Conservation (phyloP, 1,140 invertebrate species). For the Tenebrio molitor region DNA sequence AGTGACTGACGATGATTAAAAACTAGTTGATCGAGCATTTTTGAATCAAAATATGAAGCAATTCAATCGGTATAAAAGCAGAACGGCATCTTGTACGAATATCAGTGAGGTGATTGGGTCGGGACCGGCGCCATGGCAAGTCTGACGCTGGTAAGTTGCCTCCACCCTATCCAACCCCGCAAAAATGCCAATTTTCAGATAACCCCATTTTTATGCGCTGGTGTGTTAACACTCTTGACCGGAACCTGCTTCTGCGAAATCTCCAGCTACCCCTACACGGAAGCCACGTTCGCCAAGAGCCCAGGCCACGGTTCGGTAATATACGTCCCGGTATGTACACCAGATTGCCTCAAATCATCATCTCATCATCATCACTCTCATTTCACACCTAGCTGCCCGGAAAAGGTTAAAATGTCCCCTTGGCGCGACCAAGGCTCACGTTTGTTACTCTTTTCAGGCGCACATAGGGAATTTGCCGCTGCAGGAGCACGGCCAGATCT, state of each 20-base stretch:
- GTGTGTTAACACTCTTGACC: constrained; percentile 16
- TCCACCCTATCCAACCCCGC: background rate
- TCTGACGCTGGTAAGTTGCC: constrained; percentile 16
- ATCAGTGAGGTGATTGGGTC: constrained; percentile 27
- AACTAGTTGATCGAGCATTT: constrained; percentile 5
- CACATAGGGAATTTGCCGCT: background rate
- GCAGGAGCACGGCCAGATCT: background rate
- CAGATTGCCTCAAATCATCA: constrained; percentile 18
- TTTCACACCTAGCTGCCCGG: background rate
- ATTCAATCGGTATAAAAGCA: constrained; percentile 37
- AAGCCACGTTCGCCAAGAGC: background rate
- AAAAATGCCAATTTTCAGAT: constrained; percentile 1
- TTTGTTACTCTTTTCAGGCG: no score
- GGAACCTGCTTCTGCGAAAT: constrained; percentile 14
- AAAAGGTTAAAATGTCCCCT: constrained; percentile 9
- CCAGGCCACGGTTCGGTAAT: background rate
- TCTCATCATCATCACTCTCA: constrained; percentile 6
- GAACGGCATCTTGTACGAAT: constrained; percentile 22
- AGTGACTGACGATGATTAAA: background rate
- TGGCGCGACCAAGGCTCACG: no score
- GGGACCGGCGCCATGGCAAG: constrained; percentile 10
- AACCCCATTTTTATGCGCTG: background rate
- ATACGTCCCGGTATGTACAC: constrained; percentile 37
- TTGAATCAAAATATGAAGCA: constrained; percentile 25
- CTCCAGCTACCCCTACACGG: background rate